Conservation (phyloP, 2,888 invertebrate species). For the Pyrgus malvae region DNA sequence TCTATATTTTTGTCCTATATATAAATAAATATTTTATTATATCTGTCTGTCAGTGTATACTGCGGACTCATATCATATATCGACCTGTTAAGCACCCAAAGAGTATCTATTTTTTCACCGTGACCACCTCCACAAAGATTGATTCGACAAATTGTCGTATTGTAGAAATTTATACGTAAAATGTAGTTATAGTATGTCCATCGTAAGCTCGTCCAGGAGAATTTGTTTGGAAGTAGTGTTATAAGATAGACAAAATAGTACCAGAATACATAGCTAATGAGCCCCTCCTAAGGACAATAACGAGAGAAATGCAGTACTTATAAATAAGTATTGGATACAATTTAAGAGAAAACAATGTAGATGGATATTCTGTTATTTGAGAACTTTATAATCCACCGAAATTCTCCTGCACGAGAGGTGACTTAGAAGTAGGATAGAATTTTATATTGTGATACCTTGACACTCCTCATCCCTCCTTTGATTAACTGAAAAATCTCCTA, state of each 20-base stretch:
- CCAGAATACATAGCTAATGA: neutral
- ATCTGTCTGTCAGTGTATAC: neutral
- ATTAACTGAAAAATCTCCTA: slow-evolving; percentile 9
- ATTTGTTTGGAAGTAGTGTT: neutral
- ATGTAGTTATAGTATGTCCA: slow-evolving; percentile 1
- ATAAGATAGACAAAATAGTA: no score
- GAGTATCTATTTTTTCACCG: slow-evolving; percentile 52
- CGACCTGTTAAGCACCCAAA: slow-evolving; percentile 45
- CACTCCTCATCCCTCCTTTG: slow-evolving; percentile 15
- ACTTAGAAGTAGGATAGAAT: slow-evolving; percentile 15
- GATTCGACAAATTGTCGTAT: slow-evolving; percentile 11
- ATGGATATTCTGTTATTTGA: no score
- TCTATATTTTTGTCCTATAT: slow-evolving; percentile 12
- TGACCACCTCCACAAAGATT: slow-evolving; percentile 49
- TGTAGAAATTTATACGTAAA: slow-evolving; percentile 1
- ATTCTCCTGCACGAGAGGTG: neutral
- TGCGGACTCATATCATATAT: slow-evolving; percentile 14
- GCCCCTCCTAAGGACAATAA: slow-evolving; percentile 3
- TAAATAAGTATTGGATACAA: no score
- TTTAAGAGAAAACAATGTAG: no score
- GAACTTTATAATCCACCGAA: neutral
- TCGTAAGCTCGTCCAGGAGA: neutral
- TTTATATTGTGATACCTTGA: slow-evolving; percentile 23
- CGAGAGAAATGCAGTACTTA: neutral
- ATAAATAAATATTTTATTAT: slow-evolving; percentile 6